Conservation (phyloP, 2,888 invertebrate species). For the Apocheima hispidaria region DNA sequence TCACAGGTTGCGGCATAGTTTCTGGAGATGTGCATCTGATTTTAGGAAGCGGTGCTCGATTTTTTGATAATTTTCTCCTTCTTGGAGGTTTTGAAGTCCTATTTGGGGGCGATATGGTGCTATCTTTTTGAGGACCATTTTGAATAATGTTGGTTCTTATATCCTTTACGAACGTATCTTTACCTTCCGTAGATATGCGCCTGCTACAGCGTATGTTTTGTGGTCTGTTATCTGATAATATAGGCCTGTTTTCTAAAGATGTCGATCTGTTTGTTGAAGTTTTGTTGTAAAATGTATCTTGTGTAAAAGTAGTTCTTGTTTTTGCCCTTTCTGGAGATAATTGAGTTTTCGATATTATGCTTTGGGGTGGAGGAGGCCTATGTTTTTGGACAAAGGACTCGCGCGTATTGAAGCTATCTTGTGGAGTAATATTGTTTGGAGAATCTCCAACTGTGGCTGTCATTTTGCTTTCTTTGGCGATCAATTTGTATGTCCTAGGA, state of each 20-base stretch:
- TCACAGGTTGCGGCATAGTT: not conserved
- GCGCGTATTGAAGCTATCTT: not conserved
- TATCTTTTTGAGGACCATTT: not conserved
- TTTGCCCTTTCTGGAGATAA: not conserved
- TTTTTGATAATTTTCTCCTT: not conserved
- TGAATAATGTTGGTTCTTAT: not conserved
- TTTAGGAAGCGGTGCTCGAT: not conserved
- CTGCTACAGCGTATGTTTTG: not conserved
- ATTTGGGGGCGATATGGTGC: not conserved
- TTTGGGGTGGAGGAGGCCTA: not conserved
- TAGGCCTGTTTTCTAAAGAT: not conserved
- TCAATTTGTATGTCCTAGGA: not conserved
- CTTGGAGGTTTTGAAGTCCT: not conserved
- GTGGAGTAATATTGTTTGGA: not conserved
- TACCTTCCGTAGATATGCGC: not conserved
- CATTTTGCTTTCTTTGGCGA: conserved; percentile 5
- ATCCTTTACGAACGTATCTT: not conserved
- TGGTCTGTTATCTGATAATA: not conserved
- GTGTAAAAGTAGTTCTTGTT: not conserved
- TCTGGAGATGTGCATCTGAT: not conserved
- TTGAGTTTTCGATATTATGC: not conserved
- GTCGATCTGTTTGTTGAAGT: not conserved
- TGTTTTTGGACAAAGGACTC: conserved; percentile 1
- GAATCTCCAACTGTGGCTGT: not conserved
- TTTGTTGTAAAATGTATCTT: not conserved